Percentiles rank a stretch among this genome's conserved stretches.
Evolutionary conservation across 2,888 invertebrate species (phyloP).

Genomic region (Heliothis peltigera): DNA sequence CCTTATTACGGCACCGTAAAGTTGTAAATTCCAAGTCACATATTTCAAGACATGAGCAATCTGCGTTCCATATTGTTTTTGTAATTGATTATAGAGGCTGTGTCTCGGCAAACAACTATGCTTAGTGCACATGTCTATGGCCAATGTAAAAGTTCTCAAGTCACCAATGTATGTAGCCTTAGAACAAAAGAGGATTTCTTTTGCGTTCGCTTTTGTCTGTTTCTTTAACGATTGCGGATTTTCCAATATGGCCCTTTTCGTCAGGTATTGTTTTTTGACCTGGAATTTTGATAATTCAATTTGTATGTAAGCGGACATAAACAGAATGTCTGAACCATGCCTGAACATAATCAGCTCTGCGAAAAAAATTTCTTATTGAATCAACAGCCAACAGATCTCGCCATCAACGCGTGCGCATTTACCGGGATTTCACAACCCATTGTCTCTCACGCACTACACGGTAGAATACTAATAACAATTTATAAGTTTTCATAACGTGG

Average conservation of each 20-base stretch:
- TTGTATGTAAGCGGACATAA: no score
- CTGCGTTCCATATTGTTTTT: conserved; percentile 1
- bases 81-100: conserved; percentile 1
- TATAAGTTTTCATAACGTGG: conserved; percentile 23
- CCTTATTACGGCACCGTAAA: not conserved
- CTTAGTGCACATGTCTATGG: no score
- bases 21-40: conserved; percentile 6
- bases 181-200: no score
- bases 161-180: no score
- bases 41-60: not conserved
- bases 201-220: no score
- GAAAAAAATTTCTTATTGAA: conserved; percentile 14
- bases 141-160: no score
- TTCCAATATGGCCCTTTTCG: no score
- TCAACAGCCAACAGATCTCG: conserved; percentile 40
- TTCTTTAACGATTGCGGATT: no score
- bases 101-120: not conserved
- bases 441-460: conserved; percentile 46
- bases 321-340: no score
- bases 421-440: conserved; percentile 53
- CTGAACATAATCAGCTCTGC: no score
- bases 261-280: no score
- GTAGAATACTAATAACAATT: conserved; percentile 43
- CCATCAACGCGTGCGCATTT: conserved; percentile 29
- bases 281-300: no score